Evolutionary conservation across 1,140 invertebrate genomes (phyloP), one percentile per base, ranked within the genome.

Genomic region (Leptinotarsa defecta): DNA sequence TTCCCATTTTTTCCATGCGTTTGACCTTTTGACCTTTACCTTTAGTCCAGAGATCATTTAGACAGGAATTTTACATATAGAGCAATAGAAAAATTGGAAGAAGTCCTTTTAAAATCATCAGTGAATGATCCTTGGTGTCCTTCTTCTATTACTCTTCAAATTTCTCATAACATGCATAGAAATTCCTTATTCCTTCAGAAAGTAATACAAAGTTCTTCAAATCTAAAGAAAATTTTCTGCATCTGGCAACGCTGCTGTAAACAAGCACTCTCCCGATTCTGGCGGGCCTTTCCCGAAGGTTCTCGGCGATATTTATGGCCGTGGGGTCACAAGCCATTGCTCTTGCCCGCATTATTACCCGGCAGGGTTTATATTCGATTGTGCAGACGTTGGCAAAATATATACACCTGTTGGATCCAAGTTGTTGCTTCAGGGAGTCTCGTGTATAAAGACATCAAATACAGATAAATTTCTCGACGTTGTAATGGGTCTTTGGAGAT

Each of bases 241-340:
- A 8, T 22, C 13, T 63, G 8, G 22, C 61, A 67, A 22, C 22
- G 13, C 24, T 20, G 64, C 6, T n/a, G 3, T 24, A 4, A 34
- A 61, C 20, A 17, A 74, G 77, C 71, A 68, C 79, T 74, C 77
- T 81, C 78, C 76, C 74, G 69, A 15, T 27, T 71, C 43, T 63
- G 15, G 52, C 73, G 49, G 43, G 64, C 68, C 68, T 70, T 52
- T 78, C 74, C 73, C 27, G 62, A 79, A 81, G 80, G 75, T 77
- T 80, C 78, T 69, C 78, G 78, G 72, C 81, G 81, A 85, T 83
- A 85, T 85, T 85, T 85, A 85, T 85, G 84, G 81, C 82, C 78
- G 77, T 75, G 78, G 84, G 84, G 84, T 84, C 84, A 84, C 81
- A 85, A 85, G 84, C 81, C 83, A 82, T 85, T 85, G 83, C 83